Conservation (phyloP, 1,140 invertebrate genomes). For the Halesus radiatus region DNA sequence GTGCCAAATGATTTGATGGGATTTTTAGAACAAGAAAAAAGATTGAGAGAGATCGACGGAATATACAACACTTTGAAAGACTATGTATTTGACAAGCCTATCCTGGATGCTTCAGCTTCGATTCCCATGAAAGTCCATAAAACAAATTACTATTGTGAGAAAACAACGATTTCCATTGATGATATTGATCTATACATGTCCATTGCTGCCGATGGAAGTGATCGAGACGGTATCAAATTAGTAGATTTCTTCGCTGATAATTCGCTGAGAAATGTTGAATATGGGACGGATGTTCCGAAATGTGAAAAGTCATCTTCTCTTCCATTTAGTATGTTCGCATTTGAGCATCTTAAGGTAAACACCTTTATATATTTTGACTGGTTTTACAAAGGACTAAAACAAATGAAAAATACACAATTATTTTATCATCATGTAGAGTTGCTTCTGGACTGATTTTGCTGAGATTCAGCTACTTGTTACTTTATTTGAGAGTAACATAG, state of each 20-base stretch:
- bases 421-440: too few relatives aligned
- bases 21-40: constrained; percentile 85
- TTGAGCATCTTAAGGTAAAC: constrained; percentile 84
- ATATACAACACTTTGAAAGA: constrained; percentile 80
- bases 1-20: constrained; percentile 85
- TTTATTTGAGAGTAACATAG: too few relatives aligned
- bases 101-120: constrained; percentile 75
- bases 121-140: constrained; percentile 75
- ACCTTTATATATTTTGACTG: not conserved
- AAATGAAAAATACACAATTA: too few relatives aligned
- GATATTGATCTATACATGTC: constrained; percentile 82
- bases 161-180: constrained; percentile 73
- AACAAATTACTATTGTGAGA: constrained; percentile 78
- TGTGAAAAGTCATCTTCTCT: constrained; percentile 77
- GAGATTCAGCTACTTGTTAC: too few relatives aligned
- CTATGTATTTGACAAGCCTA: constrained; percentile 76
- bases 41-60: constrained; percentile 75
- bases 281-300: constrained; percentile 72
- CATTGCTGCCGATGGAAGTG: constrained; percentile 70
- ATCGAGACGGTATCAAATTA: constrained; percentile 66
- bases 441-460: too few relatives aligned
- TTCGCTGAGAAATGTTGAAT: constrained; percentile 27
- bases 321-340: constrained; percentile 82
- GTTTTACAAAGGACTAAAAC: too few relatives aligned
- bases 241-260: constrained; percentile 55